phyloP scores from a whole-genome alignment of 2,113 vertebrate species.

The Alectura lathami region DNA sequence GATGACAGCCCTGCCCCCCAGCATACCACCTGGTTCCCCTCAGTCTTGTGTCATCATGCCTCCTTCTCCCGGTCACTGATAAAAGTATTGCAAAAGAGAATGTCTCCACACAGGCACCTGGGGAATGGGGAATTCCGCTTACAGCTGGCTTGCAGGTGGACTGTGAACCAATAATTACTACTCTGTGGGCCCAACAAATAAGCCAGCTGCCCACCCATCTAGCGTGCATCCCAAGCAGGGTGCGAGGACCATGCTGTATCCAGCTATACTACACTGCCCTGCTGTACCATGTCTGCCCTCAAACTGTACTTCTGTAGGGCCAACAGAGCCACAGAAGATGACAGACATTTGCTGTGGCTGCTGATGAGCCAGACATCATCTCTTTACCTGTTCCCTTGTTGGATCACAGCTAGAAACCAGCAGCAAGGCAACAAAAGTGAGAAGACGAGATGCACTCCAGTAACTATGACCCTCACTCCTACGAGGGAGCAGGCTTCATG shows the following conservation, averaged over 20 bases:
- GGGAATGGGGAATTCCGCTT: neutral
- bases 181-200: neutral
- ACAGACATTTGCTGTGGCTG: neutral
- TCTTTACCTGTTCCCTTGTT: neutral
- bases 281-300: neutral
- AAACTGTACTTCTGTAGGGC: neutral
- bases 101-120: neutral
- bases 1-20: neutral
- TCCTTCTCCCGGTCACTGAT: neutral
- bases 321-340: neutral
- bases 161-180: neutral
- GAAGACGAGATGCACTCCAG: neutral
- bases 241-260: neutral
- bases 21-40: neutral
- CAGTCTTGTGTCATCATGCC: neutral
- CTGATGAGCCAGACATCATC: neutral
- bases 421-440: neutral
- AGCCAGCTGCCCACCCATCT: neutral
- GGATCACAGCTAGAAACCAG: neutral
- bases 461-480: neutral
- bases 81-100: neutral
- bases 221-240: neutral
- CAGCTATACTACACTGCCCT: neutral
- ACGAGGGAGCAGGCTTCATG: neutral
- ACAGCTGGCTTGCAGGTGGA: neutral